Conservation (phyloP, 2,888 invertebrate genomes). For the Eristalis pertinax region DNA sequence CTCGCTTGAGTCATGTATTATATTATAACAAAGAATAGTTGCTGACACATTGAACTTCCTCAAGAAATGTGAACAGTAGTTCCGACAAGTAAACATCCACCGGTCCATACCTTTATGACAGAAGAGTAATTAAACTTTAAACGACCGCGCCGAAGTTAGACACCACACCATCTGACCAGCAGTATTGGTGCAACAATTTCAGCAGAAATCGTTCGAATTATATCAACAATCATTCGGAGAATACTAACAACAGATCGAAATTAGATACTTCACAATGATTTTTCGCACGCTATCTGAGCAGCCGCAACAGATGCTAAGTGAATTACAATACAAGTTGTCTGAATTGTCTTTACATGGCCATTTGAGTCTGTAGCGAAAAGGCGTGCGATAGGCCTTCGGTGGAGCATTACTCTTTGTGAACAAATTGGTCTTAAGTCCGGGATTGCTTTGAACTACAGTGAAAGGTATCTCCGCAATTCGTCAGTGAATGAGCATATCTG, state of each 20-base stretch:
- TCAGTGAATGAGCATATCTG: background rate
- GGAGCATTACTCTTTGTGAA: constrained; percentile 34
- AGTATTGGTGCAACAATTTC: constrained; percentile 24
- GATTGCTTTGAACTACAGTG: constrained; percentile 30
- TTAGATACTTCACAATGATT: constrained; percentile 52
- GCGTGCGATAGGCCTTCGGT: constrained; percentile 44
- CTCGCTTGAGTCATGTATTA: too few relatives aligned
- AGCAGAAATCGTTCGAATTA: constrained; percentile 26
- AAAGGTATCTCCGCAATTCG: constrained; percentile 37
- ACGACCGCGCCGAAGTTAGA: constrained; percentile 28
- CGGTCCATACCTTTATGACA: background rate
- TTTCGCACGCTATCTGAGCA: constrained; percentile 55
- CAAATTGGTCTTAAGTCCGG: constrained; percentile 55
- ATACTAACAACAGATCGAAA: constrained; percentile 35
- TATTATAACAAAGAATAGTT: too few relatives aligned
- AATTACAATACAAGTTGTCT: constrained; percentile 4
- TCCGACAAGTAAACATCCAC: constrained; percentile 20
- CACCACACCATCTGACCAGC: constrained; percentile 32
- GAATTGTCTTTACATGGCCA: background rate
- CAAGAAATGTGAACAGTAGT: background rate
- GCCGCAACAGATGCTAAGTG: constrained; percentile 22
- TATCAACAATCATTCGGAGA: constrained; percentile 50
- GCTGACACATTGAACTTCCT: background rate
- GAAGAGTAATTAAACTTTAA: constrained; percentile 59
- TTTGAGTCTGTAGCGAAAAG: background rate